Evolutionary conservation across 1,140 invertebrate species (phyloP), one percentile per base, ranked within the genome.

Genomic region (Bacillus rossius): DNA sequence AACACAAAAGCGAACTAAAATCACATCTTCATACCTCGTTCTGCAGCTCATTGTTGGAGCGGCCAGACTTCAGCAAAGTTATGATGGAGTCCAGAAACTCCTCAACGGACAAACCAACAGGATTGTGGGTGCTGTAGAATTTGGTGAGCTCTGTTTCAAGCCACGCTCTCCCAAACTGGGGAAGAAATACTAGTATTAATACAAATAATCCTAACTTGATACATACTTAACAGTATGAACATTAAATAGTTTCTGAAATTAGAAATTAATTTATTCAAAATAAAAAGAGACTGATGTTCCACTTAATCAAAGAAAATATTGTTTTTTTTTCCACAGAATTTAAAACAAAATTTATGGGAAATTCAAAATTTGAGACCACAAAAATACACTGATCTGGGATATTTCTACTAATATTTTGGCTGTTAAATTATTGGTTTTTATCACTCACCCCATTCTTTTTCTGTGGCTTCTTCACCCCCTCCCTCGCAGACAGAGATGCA

Each of bases 41-140:
- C 69, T 95, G 88, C 56, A 94, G 71, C 68, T 89, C 87, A 66
- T 89, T 84, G 68, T 85, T 81, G 38, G 77, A 79, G 65, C 79
- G 79, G 42, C 79, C 77, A 1, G 88, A 84, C 57, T 82, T 79
- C 1, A 88, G 68, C 14, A 84, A 79, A 3, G 77, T 75, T 2
- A 84, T 72, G 3, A 91, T 75, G 1, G 80, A 78, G 38, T 77
- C 76, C 4, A 79, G 65, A 49, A 90, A 79, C 51, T 87, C 79
- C 2, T 80, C 75, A 64, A 74, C 77, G 7, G 77, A 73, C 64
- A 85, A 76, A 4, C 74, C 75, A 4, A 64, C 58, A 37, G 68
- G 65, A 59, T 75, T 73, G 14, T 66, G 69, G 37, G 69, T 70
- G 50, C 65, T 62, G 62, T 80, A 79, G 54, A 74, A 76, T 55